A percentile compares a stretch with the other conserved stretches of the same genome.
phyloP scores from a whole-genome alignment of 2,113 vertebrate genomes.

The Esox niger region DNA sequence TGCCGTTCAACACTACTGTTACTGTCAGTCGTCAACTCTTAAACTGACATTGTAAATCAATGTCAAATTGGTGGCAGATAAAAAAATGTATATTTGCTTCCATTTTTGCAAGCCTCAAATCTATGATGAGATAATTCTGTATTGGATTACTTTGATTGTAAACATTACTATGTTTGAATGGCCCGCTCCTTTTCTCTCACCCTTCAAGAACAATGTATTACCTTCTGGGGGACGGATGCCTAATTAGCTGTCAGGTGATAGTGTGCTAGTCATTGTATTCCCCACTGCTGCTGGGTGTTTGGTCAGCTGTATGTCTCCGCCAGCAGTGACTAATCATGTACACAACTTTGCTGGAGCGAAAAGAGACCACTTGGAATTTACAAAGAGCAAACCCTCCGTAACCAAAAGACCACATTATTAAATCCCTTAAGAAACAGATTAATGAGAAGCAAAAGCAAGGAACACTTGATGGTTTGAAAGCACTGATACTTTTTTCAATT shows the following conservation, averaged over 20 bases:
- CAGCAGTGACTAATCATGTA: slow-evolving; percentile 65
- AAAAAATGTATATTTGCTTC: neutral
- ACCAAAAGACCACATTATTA: slow-evolving; percentile 57
- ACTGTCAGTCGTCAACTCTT: slow-evolving; percentile 3
- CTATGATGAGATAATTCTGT: too few species aligned
- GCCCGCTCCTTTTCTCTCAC: slow-evolving; percentile 61
- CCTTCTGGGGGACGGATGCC: slow-evolving; percentile 69
- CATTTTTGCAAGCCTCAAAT: too few species aligned
- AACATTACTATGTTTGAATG: slow-evolving; percentile 30
- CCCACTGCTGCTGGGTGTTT: slow-evolving; percentile 62
- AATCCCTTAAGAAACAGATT: slow-evolving; percentile 62
- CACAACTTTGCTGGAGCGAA: slow-evolving; percentile 52
- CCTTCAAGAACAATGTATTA: slow-evolving; percentile 69
- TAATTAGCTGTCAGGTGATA: slow-evolving; percentile 77
- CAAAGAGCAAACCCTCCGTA: slow-evolving; percentile 64
- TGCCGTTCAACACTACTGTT: too few species aligned
- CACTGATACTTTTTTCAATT: slow-evolving; percentile 36
- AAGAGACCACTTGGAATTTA: slow-evolving; percentile 68
- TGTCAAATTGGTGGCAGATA: neutral
- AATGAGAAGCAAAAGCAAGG: slow-evolving; percentile 40
- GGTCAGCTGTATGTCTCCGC: slow-evolving; percentile 62
- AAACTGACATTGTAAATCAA: neutral
- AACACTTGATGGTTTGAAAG: slow-evolving; percentile 38
- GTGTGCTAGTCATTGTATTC: slow-evolving; percentile 59
- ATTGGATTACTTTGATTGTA: too few species aligned